A percentile compares a stretch with the other conserved stretches of the same genome.
Evolutionary conservation across 2,888 invertebrate genomes (phyloP).

Genomic region (Lucinisca nassula): DNA sequence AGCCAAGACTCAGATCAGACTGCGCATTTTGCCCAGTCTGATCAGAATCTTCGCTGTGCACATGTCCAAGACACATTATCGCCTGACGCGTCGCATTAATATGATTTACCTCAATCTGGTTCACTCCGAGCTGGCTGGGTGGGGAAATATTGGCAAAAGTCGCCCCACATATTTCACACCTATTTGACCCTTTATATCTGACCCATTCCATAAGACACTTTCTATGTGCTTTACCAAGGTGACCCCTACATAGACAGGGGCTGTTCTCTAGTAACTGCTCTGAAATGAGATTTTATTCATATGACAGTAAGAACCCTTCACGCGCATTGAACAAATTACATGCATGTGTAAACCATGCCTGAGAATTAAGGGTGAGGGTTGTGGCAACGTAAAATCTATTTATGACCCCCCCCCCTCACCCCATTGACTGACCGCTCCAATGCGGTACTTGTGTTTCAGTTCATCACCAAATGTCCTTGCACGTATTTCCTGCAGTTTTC

Average conservation of each 20-base stretch:
- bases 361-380: not conserved
- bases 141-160: conserved; percentile 64
- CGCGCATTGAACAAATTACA: not conserved
- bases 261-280: conserved; percentile 65
- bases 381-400: not conserved
- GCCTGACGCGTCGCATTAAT: no score
- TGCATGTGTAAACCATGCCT: not conserved
- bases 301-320: not conserved
- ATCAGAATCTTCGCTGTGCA: no score
- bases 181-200: conserved; percentile 73
- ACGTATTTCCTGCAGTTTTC: no score
- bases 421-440: no score
- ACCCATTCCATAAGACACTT: conserved; percentile 76
- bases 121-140: conserved; percentile 38
- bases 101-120: conserved; percentile 62
- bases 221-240: conserved; percentile 69
- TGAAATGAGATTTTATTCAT: conserved; percentile 1
- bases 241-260: conserved; percentile 73
- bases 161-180: conserved; percentile 74
- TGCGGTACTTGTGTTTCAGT: not conserved
- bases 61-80: no score
- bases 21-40: no score
- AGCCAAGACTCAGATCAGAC: no score
- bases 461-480: not conserved
- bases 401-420: not conserved